Percentiles rank a stretch among this genome's conserved stretches.
These are phyloP conservation scores for Corythaeola cristata DNA, from an alignment of 2,113 vertebrate genomes.

Conservation along the genomic window DNA sequence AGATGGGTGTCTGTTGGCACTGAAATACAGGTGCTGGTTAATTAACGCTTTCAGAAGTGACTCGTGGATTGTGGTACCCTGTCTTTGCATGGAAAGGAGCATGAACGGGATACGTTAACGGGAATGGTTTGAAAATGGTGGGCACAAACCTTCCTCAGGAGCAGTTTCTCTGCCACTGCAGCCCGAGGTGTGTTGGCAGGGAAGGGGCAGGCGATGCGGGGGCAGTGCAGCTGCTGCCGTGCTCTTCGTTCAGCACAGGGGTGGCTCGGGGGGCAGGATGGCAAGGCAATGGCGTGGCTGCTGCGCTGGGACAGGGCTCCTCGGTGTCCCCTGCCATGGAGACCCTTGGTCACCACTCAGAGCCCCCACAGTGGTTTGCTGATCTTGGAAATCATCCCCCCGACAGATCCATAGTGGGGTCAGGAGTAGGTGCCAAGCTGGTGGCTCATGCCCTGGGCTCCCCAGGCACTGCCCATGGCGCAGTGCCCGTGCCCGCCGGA, in stretches of 20 bases:
- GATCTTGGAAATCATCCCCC: neutral
- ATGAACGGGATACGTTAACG: neutral
- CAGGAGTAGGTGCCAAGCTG: neutral
- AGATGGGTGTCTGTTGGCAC: neutral
- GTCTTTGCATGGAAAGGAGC: accelerated
- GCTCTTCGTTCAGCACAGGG: neutral
- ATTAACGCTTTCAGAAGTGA: neutral
- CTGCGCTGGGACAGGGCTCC: neutral
- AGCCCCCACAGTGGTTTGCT: no score
- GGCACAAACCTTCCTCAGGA: neutral
- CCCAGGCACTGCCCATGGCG: neutral
- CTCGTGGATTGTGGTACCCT: neutral
- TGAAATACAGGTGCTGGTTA: neutral
- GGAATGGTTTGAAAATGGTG: neutral
- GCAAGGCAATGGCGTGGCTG: accelerated
- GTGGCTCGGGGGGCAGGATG: neutral
- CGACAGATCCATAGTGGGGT: accelerated
- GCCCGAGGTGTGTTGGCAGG: neutral
- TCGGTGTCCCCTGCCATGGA: accelerated
- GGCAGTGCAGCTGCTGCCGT: accelerated
- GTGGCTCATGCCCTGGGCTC: neutral
- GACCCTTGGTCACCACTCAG: accelerated
- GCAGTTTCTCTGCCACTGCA: neutral
- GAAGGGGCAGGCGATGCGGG: neutral
- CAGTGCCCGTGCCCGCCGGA: accelerated